phyloP scores from a whole-genome alignment of 2,888 invertebrate species.

The Anoncus sp. region DNA sequence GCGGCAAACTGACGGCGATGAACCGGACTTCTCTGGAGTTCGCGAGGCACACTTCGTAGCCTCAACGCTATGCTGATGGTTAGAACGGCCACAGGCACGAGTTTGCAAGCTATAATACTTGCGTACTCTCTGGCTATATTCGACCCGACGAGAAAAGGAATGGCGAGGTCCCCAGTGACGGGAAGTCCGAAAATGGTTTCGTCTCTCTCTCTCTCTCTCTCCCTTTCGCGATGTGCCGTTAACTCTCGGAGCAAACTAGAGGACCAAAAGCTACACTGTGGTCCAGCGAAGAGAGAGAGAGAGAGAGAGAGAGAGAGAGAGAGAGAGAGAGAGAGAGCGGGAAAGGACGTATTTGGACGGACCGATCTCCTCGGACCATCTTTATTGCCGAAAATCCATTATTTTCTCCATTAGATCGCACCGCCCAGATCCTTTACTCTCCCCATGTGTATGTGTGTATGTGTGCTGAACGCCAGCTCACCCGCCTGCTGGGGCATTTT shows the following conservation, averaged over 20 bases:
- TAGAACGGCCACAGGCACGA: slow-evolving; percentile 8
- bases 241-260: slow-evolving; percentile 19
- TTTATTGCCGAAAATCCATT: slow-evolving; percentile 83
- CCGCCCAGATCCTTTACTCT: slow-evolving; percentile 73
- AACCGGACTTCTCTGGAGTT: slow-evolving; percentile 31
- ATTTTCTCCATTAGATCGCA: slow-evolving; percentile 82
- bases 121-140: neutral
- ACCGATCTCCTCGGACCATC: slow-evolving; percentile 80
- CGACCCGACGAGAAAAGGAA: slow-evolving; percentile 38
- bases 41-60: slow-evolving; percentile 24
- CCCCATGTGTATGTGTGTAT: slow-evolving; percentile 28
- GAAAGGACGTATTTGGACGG: slow-evolving; percentile 64
- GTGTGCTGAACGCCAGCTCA: neutral
- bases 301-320: slow-evolving; percentile 4
- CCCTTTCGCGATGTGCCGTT: slow-evolving; percentile 43
- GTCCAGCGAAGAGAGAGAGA: slow-evolving; percentile 13
- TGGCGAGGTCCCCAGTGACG: slow-evolving; percentile 57
- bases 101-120: neutral
- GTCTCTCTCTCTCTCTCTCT: slow-evolving; percentile 63
- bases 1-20: slow-evolving; percentile 27
- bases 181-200: slow-evolving; percentile 67
- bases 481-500: slow-evolving; percentile 77
- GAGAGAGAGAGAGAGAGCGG: neutral
- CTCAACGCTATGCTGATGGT: slow-evolving; percentile 5
- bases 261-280: slow-evolving; percentile 55